Conservation (phyloP, 2,113 vertebrate genomes). For the Ciconia stormi region DNA sequence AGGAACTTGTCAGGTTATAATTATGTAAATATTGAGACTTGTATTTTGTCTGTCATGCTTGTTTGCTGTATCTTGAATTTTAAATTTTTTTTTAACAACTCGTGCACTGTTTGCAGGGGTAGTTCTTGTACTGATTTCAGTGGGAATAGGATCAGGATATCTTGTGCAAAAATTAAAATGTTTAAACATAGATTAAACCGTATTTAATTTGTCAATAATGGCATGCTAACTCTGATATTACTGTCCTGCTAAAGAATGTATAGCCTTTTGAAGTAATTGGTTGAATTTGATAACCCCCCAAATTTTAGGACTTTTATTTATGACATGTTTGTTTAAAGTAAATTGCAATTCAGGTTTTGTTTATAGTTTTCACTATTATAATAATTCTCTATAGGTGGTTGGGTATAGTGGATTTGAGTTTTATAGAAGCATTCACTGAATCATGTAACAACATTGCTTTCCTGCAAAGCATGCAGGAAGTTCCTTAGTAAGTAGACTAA, state of each 20-base stretch:
- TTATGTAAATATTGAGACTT: background rate
- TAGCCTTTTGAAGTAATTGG: background rate
- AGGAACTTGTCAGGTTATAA: background rate
- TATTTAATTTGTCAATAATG: background rate
- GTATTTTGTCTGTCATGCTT: background rate
- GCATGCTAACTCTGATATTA: background rate
- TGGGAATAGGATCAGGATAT: background rate
- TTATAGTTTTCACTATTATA: background rate
- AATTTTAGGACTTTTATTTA: background rate
- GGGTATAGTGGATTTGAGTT: background rate
- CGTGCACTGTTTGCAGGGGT: background rate
- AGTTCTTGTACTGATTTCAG: background rate
- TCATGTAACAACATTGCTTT: background rate
- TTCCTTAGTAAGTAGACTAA: background rate
- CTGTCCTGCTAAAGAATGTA: background rate
- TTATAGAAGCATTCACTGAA: background rate
- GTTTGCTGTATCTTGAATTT: background rate
- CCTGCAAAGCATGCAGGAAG: background rate
- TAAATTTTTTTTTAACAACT: background rate
- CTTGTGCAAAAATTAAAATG: background rate
- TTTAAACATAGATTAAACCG: background rate
- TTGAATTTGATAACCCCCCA: background rate
- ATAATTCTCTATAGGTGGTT: background rate
- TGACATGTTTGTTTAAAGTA: background rate
- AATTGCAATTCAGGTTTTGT: background rate